phyloP scores from a whole-genome alignment of 30 jellyfish, hydroid and myxozoan genomes.

The Aurelia sp. region DNA sequence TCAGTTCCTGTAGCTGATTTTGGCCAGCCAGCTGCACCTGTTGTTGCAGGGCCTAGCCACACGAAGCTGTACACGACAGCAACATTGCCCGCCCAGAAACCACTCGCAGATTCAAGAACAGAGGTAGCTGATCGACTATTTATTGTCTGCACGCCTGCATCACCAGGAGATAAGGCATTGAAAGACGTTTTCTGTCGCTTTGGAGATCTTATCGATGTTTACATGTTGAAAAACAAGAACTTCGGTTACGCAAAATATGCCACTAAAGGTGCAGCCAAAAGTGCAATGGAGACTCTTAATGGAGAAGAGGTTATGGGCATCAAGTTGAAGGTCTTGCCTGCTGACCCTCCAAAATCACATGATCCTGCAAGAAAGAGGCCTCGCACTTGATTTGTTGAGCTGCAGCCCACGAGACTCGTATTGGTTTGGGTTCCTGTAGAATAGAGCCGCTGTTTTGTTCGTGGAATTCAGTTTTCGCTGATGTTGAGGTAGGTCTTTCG shows the following conservation, averaged over 20 bases:
- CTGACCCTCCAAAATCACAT: slow-evolving; percentile 97
- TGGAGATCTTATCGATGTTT: slow-evolving; percentile 97
- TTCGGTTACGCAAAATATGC: slow-evolving; percentile 97
- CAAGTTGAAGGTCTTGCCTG: slow-evolving; percentile 92
- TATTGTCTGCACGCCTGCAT: slow-evolving; percentile 95
- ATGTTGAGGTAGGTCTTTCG: no score
- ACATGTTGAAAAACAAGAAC: slow-evolving; percentile 88
- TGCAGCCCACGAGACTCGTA: neutral
- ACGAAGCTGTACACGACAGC: slow-evolving; percentile 70
- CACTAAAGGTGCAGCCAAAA: slow-evolving; percentile 80
- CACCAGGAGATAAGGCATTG: slow-evolving; percentile 96
- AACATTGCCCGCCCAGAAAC: slow-evolving; percentile 86
- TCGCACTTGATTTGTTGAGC: slow-evolving; percentile 71
- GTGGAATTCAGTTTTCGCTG: neutral
- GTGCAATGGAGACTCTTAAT: slow-evolving; percentile 89
- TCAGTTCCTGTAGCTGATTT: slow-evolving; percentile 48
- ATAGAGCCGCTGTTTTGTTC: neutral
- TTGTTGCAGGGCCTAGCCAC: slow-evolving; percentile 4
- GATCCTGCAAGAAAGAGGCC: slow-evolving; percentile 99
- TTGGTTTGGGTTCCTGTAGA: neutral
- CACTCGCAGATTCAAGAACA: slow-evolving; percentile 89
- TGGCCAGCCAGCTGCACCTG: slow-evolving; percentile 34
- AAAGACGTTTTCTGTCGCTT: slow-evolving; percentile 97
- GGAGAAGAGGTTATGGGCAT: slow-evolving; percentile 97
- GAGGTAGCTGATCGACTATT: slow-evolving; percentile 96